Evolutionary conservation across 1,140 invertebrate species (phyloP).

Genomic region (Caenorhabditis remanei): DNA sequence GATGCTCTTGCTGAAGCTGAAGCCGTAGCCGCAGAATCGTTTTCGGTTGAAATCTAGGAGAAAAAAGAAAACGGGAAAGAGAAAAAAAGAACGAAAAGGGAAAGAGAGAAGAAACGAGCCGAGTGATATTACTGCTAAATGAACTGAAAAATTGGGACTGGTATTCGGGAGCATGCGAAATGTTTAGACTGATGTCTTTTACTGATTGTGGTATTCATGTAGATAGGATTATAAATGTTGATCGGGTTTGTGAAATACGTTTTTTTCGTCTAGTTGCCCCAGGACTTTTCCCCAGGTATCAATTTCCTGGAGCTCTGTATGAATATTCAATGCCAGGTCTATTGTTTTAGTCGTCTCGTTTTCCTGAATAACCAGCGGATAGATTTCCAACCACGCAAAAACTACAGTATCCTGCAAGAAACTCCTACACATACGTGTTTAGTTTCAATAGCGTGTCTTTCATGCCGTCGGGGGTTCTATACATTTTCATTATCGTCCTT

Average conservation of each 20-base stretch:
- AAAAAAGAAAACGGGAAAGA: neutral
- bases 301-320: too few species aligned
- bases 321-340: too few species aligned
- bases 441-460: neutral
- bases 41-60: constrained; percentile 39
- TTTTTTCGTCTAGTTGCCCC: too few species aligned
- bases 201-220: neutral
- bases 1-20: constrained; percentile 17
- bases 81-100: neutral
- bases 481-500: neutral
- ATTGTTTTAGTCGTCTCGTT: too few species aligned
- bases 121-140: neutral
- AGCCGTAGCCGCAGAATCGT: constrained; percentile 13
- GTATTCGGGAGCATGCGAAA: neutral
- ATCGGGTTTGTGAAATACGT: too few species aligned
- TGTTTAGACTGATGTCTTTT: neutral
- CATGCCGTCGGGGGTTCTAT: neutral
- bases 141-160: constrained; percentile 15
- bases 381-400: neutral
- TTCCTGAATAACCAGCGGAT: neutral
- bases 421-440: neutral
- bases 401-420: neutral
- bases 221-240: too few species aligned
- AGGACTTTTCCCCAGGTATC: too few species aligned
- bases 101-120: constrained; percentile 5